Evolutionary conservation across 2,113 vertebrate species (phyloP), one percentile per base, ranked within the genome.

Genomic region (Boleophthalmus pectinirostris): DNA sequence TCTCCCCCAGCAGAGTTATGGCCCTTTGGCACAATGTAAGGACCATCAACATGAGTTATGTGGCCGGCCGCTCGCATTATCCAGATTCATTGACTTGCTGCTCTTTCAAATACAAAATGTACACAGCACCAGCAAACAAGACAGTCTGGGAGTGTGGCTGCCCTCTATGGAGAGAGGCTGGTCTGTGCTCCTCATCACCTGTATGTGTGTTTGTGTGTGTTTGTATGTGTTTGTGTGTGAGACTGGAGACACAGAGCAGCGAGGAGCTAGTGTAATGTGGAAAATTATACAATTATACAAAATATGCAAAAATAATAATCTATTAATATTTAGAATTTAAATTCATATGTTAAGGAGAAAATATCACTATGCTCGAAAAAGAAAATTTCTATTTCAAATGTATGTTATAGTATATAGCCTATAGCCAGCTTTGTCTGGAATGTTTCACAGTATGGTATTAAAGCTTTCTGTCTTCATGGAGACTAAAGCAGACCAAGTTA

Each of bases 31-130:
- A 94, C 92, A 95, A 93, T 91, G 90, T 90, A 93, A 91, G 87
- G 79, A 87, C 95, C 89, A 95, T 96, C 95, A 92, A 73, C 16
- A 90, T 95, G 95, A 97, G 92, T 94, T 95, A 96, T 86, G 95
- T 90, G 92, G 90, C 95, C 94, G 93, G 68, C 92, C 11, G 92
- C 92, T 92, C 93, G 43, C 94, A 91, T 96, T 95, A 95, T 91
- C 4, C 82, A 95, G 95, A 96, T 95, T 95, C 94, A 95, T 95
- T 94, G 86, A 94, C 94, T 92, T 85, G 49, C 51, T 89, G 92
- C 88, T 93, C 91, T 93, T 93, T 80, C 82, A 93, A 94, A 70
- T 80, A 90, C 88, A 86, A 85, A 92, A 91, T 63, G 68, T 63
- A 56, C 83, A 90, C 77, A 89, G 83, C 73, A 87, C 85, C 77